Percentiles rank a stretch among this genome's conserved stretches.
Evolutionary conservation across 1,140 invertebrate species (phyloP).

Genomic region (Pogonomyrmex barbatus): DNA sequence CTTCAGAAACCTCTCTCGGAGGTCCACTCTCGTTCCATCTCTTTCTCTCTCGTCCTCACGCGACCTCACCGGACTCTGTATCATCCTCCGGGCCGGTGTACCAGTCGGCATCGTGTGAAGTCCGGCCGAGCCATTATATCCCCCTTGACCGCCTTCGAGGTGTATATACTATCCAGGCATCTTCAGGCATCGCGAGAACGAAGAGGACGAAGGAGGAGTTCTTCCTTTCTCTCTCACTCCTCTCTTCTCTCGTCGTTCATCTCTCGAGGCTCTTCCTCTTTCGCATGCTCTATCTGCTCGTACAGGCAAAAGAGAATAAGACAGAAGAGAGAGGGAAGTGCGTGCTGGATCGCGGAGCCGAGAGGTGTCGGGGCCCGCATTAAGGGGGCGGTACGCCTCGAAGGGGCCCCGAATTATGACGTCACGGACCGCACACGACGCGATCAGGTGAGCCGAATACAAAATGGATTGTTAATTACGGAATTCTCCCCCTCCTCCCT

Average conservation of each 20-base stretch:
- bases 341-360: conserved; percentile 81
- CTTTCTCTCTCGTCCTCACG: conserved; percentile 33
- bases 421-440: conserved; percentile 86
- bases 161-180: conserved; percentile 79
- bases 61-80: conserved; percentile 77
- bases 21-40: conserved; percentile 73
- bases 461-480: conserved; percentile 86
- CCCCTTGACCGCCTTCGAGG: conserved; percentile 81
- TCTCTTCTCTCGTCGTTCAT: conserved; percentile 48
- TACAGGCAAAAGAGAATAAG: conserved; percentile 44
- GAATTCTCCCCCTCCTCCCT: conserved; percentile 28
- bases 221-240: conserved; percentile 68
- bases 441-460: conserved; percentile 85
- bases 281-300: conserved; percentile 56
- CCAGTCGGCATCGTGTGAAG: conserved; percentile 86
- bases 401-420: conserved; percentile 86
- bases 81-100: conserved; percentile 81
- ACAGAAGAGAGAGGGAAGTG: conserved; percentile 76
- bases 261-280: conserved; percentile 62
- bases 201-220: conserved; percentile 31
- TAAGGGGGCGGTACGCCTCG: conserved; percentile 85
- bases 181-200: conserved; percentile 71
- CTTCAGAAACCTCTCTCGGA: conserved; percentile 74
- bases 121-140: conserved; percentile 84
- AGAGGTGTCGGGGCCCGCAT: conserved; percentile 85